These are phyloP conservation scores for Onchidella celtica DNA, from an alignment of 2,888 invertebrate genomes.

Conservation along the genomic window DNA sequence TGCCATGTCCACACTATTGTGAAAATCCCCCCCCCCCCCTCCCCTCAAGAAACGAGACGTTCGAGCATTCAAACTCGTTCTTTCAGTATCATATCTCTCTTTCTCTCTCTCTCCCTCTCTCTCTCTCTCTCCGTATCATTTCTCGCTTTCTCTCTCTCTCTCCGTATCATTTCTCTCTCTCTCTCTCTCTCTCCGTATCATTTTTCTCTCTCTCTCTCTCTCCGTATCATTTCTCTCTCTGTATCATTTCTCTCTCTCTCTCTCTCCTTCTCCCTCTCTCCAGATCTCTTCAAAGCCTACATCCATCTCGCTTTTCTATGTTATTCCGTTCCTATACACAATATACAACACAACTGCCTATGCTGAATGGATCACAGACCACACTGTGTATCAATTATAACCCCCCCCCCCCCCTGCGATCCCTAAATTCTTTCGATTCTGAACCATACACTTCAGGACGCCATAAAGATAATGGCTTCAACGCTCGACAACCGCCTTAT, in stretches of 20 bases:
- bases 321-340: too few relatives aligned
- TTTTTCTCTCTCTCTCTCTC: constrained; percentile 5
- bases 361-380: not conserved
- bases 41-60: too few relatives aligned
- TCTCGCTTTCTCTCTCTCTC: not conserved
- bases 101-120: not conserved
- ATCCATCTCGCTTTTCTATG: too few relatives aligned
- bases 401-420: not conserved
- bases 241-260: not conserved
- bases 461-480: not conserved
- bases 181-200: not conserved
- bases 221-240: not conserved
- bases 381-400: not conserved
- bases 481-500: not conserved
- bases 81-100: too few relatives aligned
- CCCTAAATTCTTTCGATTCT: too few relatives aligned
- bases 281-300: not conserved
- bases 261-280: not conserved
- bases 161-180: not conserved
- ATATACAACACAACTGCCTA: too few relatives aligned
- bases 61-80: too few relatives aligned
- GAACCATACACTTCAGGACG: not conserved
- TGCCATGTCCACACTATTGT: too few relatives aligned
- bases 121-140: not conserved
- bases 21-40: too few relatives aligned